Evolutionary conservation across 2,113 vertebrate species (phyloP), one percentile per base, ranked within the genome.

Genomic region (Tor tambroides): DNA sequence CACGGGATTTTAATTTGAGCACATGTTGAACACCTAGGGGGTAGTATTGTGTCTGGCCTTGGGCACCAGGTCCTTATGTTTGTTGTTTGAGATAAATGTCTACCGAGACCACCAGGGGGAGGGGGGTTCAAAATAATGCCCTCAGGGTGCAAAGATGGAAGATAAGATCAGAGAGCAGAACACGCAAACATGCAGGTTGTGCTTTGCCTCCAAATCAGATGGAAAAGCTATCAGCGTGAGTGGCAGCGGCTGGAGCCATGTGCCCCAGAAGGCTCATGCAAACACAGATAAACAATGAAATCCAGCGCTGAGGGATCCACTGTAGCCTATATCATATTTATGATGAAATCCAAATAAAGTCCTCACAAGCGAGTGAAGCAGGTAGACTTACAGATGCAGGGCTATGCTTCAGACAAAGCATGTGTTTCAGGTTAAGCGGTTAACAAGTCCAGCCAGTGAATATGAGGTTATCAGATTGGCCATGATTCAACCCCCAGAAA

Each of bases 381-480:
- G 76, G 28, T 78, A 6, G 49, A 71, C 9, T 5, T 21, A n/a
- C 12, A 23, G 11, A 46, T 41, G 17, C 59, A 76, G 67, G 51
- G 21, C 15, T 46, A 46, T 74, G 69, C 80, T 35, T 81, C 17
- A 21, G 10, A 81, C 86, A 21, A 43, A 6, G 79, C 92, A 93
- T 87, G n/a, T 94, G 93, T 89, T 92, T 92, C 85, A 72, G 54
- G 83, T 87, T 90, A 90, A 54, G 61, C 46, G 17, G 35, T 87
- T 75, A 83, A 72, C 74, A 77, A 82, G 79, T 77, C 61, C 79
- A 41, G 83, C 51, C n/a, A 32, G 46, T 32, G 80, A 75, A 82
- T 43, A 86, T 17, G 17, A 82, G 74, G 80, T 86, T 83, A 84
- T 86, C 75, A 86, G 67, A 89, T 82, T 61, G 51, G 77, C 86